Evolutionary conservation across 2,888 invertebrate genomes (phyloP).

Genomic region (Drosophila limbata): DNA sequence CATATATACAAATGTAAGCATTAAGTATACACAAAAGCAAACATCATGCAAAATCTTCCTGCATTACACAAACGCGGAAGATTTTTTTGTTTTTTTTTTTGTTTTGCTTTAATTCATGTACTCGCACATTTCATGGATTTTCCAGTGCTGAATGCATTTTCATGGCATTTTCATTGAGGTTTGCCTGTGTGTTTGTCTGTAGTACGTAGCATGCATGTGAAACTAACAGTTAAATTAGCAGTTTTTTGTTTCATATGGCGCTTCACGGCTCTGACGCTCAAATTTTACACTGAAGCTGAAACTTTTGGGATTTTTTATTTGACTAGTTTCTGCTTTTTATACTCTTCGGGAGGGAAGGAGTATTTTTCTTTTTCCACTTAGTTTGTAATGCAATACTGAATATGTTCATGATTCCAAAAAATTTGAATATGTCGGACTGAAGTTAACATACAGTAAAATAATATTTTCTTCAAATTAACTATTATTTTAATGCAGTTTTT

Average conservation of each 20-base stretch:
- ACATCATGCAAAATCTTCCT: conserved; percentile 77
- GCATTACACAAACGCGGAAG: conserved; percentile 82
- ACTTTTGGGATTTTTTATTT: conserved; percentile 41
- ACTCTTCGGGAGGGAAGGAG: not conserved
- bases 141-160: conserved; percentile 68
- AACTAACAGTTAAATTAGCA: conserved; percentile 79
- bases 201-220: conserved; percentile 55
- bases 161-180: conserved; percentile 73
- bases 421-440: no score
- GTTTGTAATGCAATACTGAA: not conserved
- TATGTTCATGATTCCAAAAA: not conserved
- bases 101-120: conserved; percentile 61
- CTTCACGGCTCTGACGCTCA: conserved; percentile 61
- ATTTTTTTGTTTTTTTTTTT: conserved; percentile 66
- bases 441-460: not conserved
- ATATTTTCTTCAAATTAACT: no score
- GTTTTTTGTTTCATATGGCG: conserved; percentile 65
- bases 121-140: conserved; percentile 74
- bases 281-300: conserved; percentile 58
- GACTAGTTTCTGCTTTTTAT: conserved; percentile 24
- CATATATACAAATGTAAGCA: not conserved
- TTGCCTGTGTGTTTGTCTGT: conserved; percentile 27
- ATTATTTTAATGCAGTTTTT: no score
- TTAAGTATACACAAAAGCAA: conserved; percentile 46
- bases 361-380: not conserved